Base-by-base conservation (phyloP, 2,113 vertebrate species). In the Podarcis raffonei region DNA sequence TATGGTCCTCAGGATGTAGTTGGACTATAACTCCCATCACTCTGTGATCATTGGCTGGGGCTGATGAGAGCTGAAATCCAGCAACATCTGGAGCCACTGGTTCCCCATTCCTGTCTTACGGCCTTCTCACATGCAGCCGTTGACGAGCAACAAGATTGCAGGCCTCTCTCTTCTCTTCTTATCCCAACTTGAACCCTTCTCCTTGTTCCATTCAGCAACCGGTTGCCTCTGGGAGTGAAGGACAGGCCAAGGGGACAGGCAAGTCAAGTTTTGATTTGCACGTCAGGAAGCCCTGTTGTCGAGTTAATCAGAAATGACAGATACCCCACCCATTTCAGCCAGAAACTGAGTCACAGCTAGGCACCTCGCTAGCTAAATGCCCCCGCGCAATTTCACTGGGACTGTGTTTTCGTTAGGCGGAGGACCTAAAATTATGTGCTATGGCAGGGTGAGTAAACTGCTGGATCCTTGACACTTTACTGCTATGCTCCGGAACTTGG, bases 241-340 rank as follows among this genome's bases (percentile, higher is more conserved):
- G 84, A n/a, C 42, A 81, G 15, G 25, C 77, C 42, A 81, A 75
- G 83, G 66, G 85, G 88, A 81, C 65, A 66, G 94, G 92, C 95
- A 95, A 93, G 95, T 92, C 1, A 3, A 85, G 93, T 85, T 95
- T 94, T 1, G 90, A 95, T 9, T 53, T 85, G 65, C 65, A 66
- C 88, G 75, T 90, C 42, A 37, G 90, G 86, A 94, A 86, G 90
- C 94, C 39, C 32, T 76, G 62, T 79, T 78, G 27, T 57, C 53
- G 16, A 89, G 79, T 86, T 74, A 91, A 30, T 30, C 90, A 94
- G 92, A 83, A 93, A 88, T 82, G 42, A 80, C 57, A 27, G 74
- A 74, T 65, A n/a, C 90, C 84, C 80, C 93, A 92, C 90, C 84
- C 87, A 86, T 39, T 87, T 57, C 42, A 0, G n/a, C 0, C 76